phyloP scores from a whole-genome alignment of 2,888 invertebrate species.

The Cartodere bifasciata region DNA sequence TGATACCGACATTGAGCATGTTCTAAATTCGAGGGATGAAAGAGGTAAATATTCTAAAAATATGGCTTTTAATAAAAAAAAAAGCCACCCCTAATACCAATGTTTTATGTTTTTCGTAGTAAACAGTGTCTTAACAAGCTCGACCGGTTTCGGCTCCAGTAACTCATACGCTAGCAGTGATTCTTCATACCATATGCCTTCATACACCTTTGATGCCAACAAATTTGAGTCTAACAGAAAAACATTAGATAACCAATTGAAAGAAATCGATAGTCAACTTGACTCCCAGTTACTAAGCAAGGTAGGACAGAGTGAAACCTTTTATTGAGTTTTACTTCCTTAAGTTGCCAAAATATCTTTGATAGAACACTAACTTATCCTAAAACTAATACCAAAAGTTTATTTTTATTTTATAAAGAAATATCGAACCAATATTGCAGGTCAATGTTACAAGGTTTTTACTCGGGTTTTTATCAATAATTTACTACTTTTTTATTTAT shows the following conservation, averaged over 20 bases:
- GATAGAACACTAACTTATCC: too few relatives aligned
- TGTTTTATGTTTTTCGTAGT: constrained; percentile 35
- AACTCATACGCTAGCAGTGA: constrained; percentile 45
- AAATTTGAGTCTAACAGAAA: constrained; percentile 62
- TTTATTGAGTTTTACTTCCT: too few relatives aligned
- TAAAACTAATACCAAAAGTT: too few relatives aligned
- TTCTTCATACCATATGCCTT: constrained; percentile 38
- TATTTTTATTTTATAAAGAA: too few relatives aligned
- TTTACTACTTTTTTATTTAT: too few relatives aligned
- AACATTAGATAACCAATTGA: constrained; percentile 66
- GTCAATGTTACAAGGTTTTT: too few relatives aligned
- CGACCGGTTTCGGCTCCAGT: constrained; percentile 43
- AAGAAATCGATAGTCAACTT: constrained; percentile 68
- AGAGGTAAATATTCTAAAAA: constrained; percentile 33
- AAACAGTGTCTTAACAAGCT: constrained; percentile 44
- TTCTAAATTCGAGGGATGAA: constrained; percentile 36
- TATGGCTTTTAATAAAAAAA: too few relatives aligned
- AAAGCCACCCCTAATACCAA: too few relatives aligned
- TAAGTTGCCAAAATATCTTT: too few relatives aligned
- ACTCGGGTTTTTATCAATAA: too few relatives aligned
- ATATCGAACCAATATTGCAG: too few relatives aligned
- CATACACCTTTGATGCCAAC: constrained; percentile 38
- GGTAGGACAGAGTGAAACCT: constrained; percentile 38
- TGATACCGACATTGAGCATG: constrained; percentile 37
- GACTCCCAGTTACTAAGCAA: constrained; percentile 55